phyloP scores from a whole-genome alignment of 2,113 vertebrate genomes.

The Chauna torquata region DNA sequence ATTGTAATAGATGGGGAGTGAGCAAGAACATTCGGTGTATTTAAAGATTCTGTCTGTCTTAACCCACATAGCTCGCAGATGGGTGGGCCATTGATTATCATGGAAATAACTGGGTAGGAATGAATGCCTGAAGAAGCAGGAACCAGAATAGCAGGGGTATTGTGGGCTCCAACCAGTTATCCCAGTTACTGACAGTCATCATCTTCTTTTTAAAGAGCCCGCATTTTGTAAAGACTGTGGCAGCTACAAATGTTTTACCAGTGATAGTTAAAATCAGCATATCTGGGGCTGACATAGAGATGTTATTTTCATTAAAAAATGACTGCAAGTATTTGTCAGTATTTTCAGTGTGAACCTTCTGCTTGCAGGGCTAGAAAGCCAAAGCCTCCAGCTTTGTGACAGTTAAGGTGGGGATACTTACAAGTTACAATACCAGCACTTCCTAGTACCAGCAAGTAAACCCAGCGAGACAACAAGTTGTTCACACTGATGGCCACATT shows the following conservation, averaged over 20 bases:
- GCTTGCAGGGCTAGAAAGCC: background rate
- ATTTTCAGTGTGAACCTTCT: background rate
- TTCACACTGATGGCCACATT: background rate
- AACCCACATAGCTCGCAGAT: background rate
- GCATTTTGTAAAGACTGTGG: background rate
- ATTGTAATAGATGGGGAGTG: background rate
- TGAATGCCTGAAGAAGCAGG: slow-evolving; percentile 1
- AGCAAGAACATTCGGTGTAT: background rate
- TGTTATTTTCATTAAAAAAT: background rate
- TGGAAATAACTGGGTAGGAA: slow-evolving; percentile 19
- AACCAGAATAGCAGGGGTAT: slow-evolving; percentile 19
- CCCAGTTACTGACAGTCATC: background rate
- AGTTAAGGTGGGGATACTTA: background rate
- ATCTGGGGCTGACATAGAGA: background rate
- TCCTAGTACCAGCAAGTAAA: background rate
- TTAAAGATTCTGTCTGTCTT: background rate
- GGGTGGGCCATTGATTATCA: slow-evolving; percentile 9
- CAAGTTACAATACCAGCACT: background rate
- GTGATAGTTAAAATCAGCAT: background rate
- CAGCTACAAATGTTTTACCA: background rate
- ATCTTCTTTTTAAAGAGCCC: background rate
- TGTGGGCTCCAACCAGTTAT: background rate
- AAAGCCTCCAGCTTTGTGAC: background rate
- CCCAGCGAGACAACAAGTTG: background rate
- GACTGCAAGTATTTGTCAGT: background rate